Percentiles rank a stretch among this genome's conserved stretches.
phyloP scores from a whole-genome alignment of 2,113 vertebrate genomes.

The Hucho hucho region DNA sequence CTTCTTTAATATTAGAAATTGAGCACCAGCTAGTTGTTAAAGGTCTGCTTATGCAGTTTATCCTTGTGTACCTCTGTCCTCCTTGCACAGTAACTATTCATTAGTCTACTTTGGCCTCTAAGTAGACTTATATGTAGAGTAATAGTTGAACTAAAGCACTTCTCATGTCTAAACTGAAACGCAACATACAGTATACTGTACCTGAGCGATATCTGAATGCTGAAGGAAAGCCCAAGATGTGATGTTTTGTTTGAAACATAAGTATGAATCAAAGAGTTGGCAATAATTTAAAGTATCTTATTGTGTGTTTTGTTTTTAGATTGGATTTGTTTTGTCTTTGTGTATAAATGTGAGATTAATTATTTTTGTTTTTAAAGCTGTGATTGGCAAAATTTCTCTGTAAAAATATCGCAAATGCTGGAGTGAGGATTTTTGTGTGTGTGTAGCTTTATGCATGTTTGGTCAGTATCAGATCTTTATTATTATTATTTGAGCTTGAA shows the following conservation, averaged over 20 bases:
- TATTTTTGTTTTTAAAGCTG: not conserved
- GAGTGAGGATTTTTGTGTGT: not conserved
- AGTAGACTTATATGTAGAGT: not conserved
- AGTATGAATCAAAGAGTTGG: too few relatives aligned
- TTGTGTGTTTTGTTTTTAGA: slow-evolving; percentile 1
- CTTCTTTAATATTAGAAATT: too few relatives aligned
- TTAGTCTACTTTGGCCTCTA: not conserved
- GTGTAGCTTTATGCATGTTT: not conserved
- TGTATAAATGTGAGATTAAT: slow-evolving; percentile 1
- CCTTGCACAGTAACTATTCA: not conserved
- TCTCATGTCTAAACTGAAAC: not conserved
- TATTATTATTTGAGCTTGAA: not conserved
- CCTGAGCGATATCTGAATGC: not conserved
- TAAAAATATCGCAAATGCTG: not conserved
- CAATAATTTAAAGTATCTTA: not conserved
- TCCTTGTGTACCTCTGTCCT: not conserved
- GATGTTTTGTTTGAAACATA: not conserved
- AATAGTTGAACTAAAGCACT: not conserved
- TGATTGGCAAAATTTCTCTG: not conserved
- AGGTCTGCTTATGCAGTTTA: not conserved
- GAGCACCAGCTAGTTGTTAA: not conserved
- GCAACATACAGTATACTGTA: not conserved
- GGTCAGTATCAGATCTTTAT: not conserved
- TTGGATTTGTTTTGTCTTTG: slow-evolving; percentile 16
- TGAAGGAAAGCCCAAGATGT: not conserved